Evolutionary conservation across 2,888 invertebrate species (phyloP).

Genomic region (Ormyrus rosae): DNA sequence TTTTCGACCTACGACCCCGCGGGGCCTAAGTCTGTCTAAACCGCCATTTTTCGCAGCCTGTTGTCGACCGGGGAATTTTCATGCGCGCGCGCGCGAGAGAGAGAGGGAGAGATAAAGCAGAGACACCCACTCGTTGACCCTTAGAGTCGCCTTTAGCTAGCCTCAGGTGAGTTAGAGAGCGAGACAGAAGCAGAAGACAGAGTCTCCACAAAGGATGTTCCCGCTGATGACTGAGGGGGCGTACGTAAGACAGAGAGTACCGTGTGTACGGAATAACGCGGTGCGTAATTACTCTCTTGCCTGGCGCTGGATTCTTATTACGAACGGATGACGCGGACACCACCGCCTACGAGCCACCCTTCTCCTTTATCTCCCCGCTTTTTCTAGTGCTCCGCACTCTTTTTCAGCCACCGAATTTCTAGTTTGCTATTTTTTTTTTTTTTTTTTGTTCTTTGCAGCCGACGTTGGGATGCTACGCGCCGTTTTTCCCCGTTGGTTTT

Average conservation of each 20-base stretch:
- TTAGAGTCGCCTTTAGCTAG: background rate
- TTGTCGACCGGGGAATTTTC: background rate
- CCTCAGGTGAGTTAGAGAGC: background rate
- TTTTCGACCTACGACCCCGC: background rate
- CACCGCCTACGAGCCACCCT: background rate
- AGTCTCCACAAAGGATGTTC: conserved; percentile 33
- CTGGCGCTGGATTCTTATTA: conserved; percentile 12
- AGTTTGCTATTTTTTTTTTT: no score
- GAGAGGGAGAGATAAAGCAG: conserved; percentile 9
- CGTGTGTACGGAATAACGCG: background rate
- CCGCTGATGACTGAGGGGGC: conserved; percentile 31
- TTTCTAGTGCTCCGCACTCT: no score
- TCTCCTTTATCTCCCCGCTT: background rate
- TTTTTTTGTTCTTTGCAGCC: no score
- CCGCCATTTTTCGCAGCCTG: conserved; percentile 42
- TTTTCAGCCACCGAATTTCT: no score
- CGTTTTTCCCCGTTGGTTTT: no score
- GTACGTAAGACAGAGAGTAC: background rate
- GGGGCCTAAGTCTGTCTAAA: conserved; percentile 31
- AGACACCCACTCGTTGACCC: conserved; percentile 37
- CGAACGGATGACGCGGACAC: background rate
- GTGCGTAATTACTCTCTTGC: conserved; percentile 27
- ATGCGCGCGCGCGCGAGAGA: background rate
- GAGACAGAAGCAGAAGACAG: background rate
- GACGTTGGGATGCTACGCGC: no score